Percentiles rank a stretch among this genome's conserved stretches.
Evolutionary conservation across 1,140 invertebrate species (phyloP).

Genomic region (Armadillidium nasatum): DNA sequence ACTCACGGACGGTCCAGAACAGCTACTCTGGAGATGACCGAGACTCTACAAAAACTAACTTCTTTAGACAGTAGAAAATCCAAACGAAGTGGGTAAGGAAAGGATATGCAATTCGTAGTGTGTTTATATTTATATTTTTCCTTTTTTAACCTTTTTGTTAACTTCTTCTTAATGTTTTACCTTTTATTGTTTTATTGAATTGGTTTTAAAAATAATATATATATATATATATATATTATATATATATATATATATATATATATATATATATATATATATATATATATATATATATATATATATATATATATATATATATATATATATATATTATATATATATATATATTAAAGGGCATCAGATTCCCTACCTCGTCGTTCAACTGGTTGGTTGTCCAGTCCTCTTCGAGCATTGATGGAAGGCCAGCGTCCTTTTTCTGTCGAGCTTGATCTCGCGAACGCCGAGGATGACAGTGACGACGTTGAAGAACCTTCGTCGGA

Average conservation of each 20-base stretch:
- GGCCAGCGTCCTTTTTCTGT: slow-evolving; percentile 44
- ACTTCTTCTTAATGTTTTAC: too few relatives aligned
- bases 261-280: too few relatives aligned
- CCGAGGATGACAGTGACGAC: slow-evolving; percentile 28
- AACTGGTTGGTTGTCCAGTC: slow-evolving; percentile 19
- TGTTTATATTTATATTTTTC: too few relatives aligned
- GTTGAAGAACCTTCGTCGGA: background rate
- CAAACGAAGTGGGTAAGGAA: background rate
- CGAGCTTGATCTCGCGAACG: slow-evolving; percentile 38
- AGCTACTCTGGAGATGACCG: background rate
- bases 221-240: too few relatives aligned
- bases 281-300: too few relatives aligned
- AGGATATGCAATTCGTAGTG: background rate
- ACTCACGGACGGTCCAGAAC: background rate
- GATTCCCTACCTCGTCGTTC: background rate
- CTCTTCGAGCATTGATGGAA: slow-evolving; percentile 38
- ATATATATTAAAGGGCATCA: background rate
- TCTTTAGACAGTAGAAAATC: background rate
- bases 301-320: too few relatives aligned
- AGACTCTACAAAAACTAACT: background rate
- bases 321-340: too few relatives aligned
- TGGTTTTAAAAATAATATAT: too few relatives aligned
- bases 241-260: too few relatives aligned
- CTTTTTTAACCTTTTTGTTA: too few relatives aligned
- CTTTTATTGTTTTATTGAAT: too few relatives aligned